Percentiles rank a stretch among this genome's conserved stretches.
phyloP scores from a whole-genome alignment of 2,888 invertebrate genomes.

The Dasypogon diadema region DNA sequence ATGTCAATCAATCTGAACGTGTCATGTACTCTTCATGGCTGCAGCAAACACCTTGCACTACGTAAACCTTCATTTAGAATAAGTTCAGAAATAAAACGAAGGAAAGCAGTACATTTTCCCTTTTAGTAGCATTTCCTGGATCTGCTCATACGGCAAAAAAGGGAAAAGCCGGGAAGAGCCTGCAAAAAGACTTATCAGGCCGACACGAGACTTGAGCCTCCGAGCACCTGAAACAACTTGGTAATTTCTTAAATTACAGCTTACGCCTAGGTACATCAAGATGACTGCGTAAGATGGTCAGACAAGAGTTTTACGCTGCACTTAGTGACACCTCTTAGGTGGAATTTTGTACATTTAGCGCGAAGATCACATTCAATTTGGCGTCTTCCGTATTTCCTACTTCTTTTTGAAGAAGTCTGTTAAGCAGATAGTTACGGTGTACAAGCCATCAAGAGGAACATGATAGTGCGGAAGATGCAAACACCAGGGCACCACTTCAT shows the following conservation, averaged over 20 bases:
- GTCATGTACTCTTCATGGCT: background rate
- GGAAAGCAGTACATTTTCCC: background rate
- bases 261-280: background rate
- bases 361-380: slow-evolving; percentile 19
- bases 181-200: background rate
- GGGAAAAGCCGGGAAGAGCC: background rate
- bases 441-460: background rate
- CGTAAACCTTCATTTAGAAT: no score
- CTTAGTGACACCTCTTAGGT: slow-evolving; percentile 25
- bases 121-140: background rate
- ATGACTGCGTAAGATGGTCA: slow-evolving; percentile 6
- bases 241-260: slow-evolving; percentile 38
- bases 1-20: slow-evolving; percentile 23
- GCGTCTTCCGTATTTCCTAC: slow-evolving; percentile 17
- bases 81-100: no score
- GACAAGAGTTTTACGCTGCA: background rate
- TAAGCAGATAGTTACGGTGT: background rate
- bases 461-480: background rate
- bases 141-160: background rate
- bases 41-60: background rate
- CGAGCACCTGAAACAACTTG: background rate
- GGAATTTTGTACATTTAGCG: slow-evolving; percentile 4
- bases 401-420: background rate
- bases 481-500: background rate
- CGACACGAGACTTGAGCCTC: background rate